A percentile compares a stretch with the other conserved stretches of the same genome.
These are phyloP conservation scores for Adoxophyes honmai DNA, from an alignment of 1,140 invertebrate genomes.

Conservation along the genomic window DNA sequence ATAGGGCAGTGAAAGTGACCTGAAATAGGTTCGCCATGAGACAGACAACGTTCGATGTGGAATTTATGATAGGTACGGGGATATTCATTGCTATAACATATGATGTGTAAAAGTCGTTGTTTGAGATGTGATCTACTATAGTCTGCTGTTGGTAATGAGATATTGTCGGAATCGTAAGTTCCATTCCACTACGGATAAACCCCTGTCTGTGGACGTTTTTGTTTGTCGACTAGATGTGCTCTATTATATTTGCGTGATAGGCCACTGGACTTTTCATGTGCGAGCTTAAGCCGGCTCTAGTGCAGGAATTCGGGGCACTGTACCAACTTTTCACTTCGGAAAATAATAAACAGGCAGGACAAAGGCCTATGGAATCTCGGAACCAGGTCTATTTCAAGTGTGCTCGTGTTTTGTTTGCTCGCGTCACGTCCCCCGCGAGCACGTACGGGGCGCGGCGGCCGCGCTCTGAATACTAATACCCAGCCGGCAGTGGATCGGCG, in stretches of 20 bases:
- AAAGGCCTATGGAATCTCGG: conserved; percentile 30
- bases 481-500: conserved; percentile 31
- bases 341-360: conserved; percentile 29
- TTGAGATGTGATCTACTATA: too few species aligned
- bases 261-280: too few species aligned
- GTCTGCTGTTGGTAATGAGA: too few species aligned
- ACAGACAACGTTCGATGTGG: not conserved
- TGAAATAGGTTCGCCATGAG: conserved; percentile 6
- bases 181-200: too few species aligned
- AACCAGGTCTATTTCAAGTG: conserved; percentile 41
- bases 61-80: too few species aligned
- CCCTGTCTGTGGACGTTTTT: too few species aligned
- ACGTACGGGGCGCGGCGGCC: conserved; percentile 35
- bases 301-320: conserved; percentile 1
- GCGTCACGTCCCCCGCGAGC: conserved; percentile 50
- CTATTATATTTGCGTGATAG: too few species aligned
- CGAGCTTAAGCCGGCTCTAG: not conserved
- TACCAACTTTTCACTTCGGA: conserved; percentile 14
- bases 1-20: conserved; percentile 1
- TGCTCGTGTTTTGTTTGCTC: conserved; percentile 55
- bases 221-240: too few species aligned
- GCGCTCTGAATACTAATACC: conserved; percentile 56
- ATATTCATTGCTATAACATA: too few species aligned
- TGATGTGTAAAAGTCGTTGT: too few species aligned
- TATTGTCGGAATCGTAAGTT: too few species aligned